Evolutionary conservation across 1,140 invertebrate genomes (phyloP).

Genomic region (Platyscapa corneri): DNA sequence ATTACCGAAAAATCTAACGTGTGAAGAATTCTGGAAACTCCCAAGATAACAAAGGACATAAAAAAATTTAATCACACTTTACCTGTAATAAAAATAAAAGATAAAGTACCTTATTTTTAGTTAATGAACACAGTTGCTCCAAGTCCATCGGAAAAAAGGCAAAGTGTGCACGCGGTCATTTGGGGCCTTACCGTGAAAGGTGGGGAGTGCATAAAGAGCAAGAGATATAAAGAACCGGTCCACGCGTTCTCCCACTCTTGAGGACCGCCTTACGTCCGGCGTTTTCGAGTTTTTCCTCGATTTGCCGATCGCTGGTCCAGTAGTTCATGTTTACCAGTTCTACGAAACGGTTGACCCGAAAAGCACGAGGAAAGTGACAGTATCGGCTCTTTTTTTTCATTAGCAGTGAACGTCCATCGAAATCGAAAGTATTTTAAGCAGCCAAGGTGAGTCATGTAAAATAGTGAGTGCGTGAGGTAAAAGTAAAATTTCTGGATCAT

Average conservation of each 20-base stretch:
- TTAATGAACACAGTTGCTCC: too few species aligned
- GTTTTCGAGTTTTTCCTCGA: slow-evolving; percentile 35
- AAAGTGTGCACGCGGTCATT: slow-evolving; percentile 10
- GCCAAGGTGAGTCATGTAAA: slow-evolving; percentile 33
- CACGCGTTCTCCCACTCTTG: slow-evolving; percentile 25
- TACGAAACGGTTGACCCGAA: neutral
- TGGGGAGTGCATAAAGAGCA: neutral
- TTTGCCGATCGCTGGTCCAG: slow-evolving; percentile 35
- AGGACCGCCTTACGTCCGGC: neutral
- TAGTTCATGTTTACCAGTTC: slow-evolving; percentile 23
- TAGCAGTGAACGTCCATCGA: neutral
- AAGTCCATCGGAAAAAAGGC: neutral
- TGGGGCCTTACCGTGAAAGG: neutral
- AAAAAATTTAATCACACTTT: neutral
- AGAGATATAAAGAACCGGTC: slow-evolving; percentile 43
- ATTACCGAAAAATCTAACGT: too few species aligned
- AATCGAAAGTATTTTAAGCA: slow-evolving; percentile 33
- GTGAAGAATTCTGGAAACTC: neutral
- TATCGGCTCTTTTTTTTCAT: neutral
- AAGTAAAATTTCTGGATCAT: neutral
- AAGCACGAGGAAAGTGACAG: neutral
- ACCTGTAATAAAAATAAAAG: neutral
- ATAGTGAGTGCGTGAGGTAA: neutral
- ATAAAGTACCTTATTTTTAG: neutral
- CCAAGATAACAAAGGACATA: neutral